Base-by-base conservation (phyloP, 2,113 vertebrate genomes). In the Syngnathus floridae region DNA sequence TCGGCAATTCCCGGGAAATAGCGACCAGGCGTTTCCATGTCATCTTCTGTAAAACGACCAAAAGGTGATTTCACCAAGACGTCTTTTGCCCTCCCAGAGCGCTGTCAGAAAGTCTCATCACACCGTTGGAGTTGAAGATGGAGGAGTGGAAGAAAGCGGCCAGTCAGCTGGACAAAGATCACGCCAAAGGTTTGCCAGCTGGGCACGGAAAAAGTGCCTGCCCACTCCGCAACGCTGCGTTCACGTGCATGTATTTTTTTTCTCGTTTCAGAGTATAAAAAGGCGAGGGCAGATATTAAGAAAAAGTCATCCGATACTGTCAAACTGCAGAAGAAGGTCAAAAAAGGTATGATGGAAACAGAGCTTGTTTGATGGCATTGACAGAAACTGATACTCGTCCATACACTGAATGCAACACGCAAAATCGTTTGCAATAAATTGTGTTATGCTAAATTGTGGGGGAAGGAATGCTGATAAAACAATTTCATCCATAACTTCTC, bases 321-420 rank as follows among this genome's bases (percentile, higher is more conserved):
- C 75, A 93, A 93, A 71, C 87, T 93, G 49, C 92, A 93, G 81
- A 93, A 93, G 88, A 93, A 93, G 72, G 89, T 93, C 52, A 93
- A 91, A 78, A 93, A 93, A 90, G 92, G 92, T 93, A 81, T 87
- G 85, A 77, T 41, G 4, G 0, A 1, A 19, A 22, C n/a, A 46
- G 5, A 45, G 22, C n/a, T 40, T 60, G 17, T 60, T 60, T 21
- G 5, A 31, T 4, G 22, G 13, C 9, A 26, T 56, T 7, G 3
- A 8, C 4, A 22, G 13, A 54, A n/a, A 26, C 51, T 21, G n/a
- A 55, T 19, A 55, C n/a, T 13, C 3, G 22, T 7, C 10, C n/a
- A 55, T 55, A 9, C 51, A 1, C 17, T 26, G 22, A 45, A 45
- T 46, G 14, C 16, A 16, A 46, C 22, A 46, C 16, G 4, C 43